Evolutionary conservation across 1,140 invertebrate species (phyloP), one percentile per base, ranked within the genome.

Genomic region (Pantala flavescens): DNA sequence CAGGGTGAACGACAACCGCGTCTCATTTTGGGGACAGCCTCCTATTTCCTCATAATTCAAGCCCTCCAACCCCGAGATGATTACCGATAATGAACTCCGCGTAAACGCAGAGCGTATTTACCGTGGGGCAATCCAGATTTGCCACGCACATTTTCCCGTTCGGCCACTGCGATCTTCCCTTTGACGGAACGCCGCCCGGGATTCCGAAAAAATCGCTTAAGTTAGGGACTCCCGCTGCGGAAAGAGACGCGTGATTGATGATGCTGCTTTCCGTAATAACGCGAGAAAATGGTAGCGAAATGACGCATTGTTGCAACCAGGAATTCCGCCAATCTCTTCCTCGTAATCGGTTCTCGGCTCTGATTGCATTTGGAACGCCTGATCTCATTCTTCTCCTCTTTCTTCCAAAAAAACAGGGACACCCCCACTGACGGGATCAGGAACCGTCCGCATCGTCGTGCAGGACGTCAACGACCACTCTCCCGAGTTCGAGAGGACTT

Each of bases 401-500:
- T 28, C 23, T 28, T 28, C 23, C 23, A 16, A 10, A 19, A 63
- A 87, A 86, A 21, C 83, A 94, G 93, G 94, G 74, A 94, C 92
- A 21, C 94, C 94, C 23, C 91, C 93, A 1, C 83, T 96, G 23
- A 97, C 93, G 19, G 94, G 93, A 73, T 92, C 93, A 0, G 94
- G 94, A 43, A 91, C 90, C 43, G 90, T 99, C 0, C 88, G 87
- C 78, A 89, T 99, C 49, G 84, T 95, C 71, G 94, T 99, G 7
- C 89, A 95, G 82, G 96, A 98, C 81, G 90, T 95, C 42, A 98
- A 98, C 82, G 96, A 98, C 82, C 94, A 97, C 81, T 90, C 88
- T 78, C 96, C 96, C 0, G 88, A 91, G 78, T 94, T 94, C 79
- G 89, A 89, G 78, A 85, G 91, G 75, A 89, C 91, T 79, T 89